Evolutionary conservation across 2,888 invertebrate species (phyloP).

Genomic region (Terebella lapidaria): DNA sequence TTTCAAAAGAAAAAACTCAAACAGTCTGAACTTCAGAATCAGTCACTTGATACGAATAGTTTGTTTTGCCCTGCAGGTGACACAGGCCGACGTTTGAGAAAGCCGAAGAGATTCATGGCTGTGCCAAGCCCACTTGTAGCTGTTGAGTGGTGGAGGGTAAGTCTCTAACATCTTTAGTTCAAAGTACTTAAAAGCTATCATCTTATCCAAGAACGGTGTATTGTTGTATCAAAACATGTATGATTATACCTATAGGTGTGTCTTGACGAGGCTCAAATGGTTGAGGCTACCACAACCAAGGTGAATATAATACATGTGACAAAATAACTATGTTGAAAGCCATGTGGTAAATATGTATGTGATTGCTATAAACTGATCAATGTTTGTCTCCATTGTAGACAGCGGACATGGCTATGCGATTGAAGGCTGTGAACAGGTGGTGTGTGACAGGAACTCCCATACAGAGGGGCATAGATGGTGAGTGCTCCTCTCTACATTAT

Average conservation of each 20-base stretch:
- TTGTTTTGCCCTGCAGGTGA: no score
- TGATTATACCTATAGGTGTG: slow-evolving; percentile 37
- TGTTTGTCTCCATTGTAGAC: no score
- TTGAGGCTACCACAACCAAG: slow-evolving; percentile 61
- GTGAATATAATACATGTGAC: slow-evolving; percentile 27
- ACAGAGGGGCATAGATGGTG: slow-evolving; percentile 60
- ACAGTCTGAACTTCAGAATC: no score
- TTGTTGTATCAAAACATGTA: background rate
- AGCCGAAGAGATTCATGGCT: slow-evolving; percentile 63
- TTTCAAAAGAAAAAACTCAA: no score
- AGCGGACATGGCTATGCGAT: slow-evolving; percentile 62
- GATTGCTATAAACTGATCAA: no score
- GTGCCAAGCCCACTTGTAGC: slow-evolving; percentile 66
- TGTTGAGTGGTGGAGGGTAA: slow-evolving; percentile 72
- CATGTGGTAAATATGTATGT: no score
- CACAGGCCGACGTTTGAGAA: slow-evolving; percentile 54
- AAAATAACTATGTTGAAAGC: no score
- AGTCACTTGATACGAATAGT: no score
- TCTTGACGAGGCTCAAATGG: slow-evolving; percentile 77
- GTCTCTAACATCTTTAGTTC: slow-evolving; percentile 37
- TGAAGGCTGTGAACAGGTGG: slow-evolving; percentile 66
- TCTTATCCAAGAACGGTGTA: background rate
- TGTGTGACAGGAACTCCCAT: slow-evolving; percentile 69
- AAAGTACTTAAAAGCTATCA: background rate
- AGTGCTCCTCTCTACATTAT: no score